A percentile compares a stretch with the other conserved stretches of the same genome.
phyloP scores from a whole-genome alignment of 2,113 vertebrate genomes.

The Gallinago jamesoni region DNA sequence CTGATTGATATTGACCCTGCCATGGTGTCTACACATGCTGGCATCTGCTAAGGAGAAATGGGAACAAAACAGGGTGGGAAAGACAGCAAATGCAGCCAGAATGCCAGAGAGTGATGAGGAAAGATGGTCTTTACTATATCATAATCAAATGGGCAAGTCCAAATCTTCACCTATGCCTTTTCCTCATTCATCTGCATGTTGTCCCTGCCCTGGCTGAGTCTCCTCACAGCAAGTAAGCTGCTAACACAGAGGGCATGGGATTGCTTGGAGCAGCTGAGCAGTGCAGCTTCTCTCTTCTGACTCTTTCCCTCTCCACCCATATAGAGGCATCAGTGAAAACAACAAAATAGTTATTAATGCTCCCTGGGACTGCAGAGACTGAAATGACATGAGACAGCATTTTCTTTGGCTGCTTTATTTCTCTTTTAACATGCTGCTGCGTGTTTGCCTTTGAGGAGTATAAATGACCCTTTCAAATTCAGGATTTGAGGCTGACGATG shows the following conservation, averaged over 20 bases:
- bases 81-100: neutral
- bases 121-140: neutral
- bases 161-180: neutral
- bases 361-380: neutral
- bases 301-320: neutral
- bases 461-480: conserved; percentile 31
- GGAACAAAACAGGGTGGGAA: neutral
- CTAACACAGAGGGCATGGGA: neutral
- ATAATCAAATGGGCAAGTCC: neutral
- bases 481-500: neutral
- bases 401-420: neutral
- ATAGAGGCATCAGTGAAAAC: neutral
- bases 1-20: conserved; percentile 1
- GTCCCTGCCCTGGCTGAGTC: neutral
- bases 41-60: neutral
- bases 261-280: neutral
- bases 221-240: neutral
- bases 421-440: neutral
- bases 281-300: neutral
- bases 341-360: neutral
- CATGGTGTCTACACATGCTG: neutral
- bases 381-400: neutral
- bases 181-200: neutral
- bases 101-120: neutral
- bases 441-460: neutral